Conservation (phyloP, 2,797 vertebrate genomes). For the Cephalopachus bancanus region DNA sequence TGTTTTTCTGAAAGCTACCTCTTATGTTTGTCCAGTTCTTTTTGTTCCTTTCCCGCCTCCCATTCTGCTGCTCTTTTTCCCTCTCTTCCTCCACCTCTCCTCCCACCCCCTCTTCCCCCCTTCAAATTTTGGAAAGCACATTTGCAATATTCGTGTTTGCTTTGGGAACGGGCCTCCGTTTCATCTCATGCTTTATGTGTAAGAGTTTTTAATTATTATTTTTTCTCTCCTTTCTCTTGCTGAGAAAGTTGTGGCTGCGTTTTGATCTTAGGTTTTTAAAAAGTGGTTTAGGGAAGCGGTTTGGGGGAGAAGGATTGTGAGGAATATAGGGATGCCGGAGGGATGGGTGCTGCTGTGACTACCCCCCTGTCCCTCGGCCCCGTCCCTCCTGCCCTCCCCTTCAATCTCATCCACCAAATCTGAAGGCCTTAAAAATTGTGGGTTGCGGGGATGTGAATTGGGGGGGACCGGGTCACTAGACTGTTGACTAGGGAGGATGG, state of each 20-base stretch:
- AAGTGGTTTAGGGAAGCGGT: constrained; percentile 75
- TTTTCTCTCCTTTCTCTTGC: constrained; percentile 82
- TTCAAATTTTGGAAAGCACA: constrained; percentile 89
- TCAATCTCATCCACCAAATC: constrained; percentile 71
- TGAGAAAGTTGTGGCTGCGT: constrained; percentile 88
- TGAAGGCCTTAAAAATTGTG: constrained; percentile 93
- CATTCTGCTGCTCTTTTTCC: neutral
- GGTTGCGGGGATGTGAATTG: constrained; percentile 62
- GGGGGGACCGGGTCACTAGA: constrained; percentile 55
- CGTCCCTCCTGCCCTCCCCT: constrained; percentile 47
- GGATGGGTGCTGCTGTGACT: constrained; percentile 86
- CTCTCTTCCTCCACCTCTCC: neutral
- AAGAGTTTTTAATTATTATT: constrained; percentile 82
- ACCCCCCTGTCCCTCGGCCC: constrained; percentile 74
- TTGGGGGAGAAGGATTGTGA: constrained; percentile 87
- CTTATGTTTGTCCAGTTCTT: constrained; percentile 90
- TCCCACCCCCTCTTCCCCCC: neutral
- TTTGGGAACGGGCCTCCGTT: constrained; percentile 90
- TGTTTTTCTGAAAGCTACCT: constrained; percentile 96
- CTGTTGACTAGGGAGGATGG: neutral
- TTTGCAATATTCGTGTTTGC: constrained; percentile 89
- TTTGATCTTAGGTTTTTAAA: constrained; percentile 85
- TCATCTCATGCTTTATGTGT: constrained; percentile 93
- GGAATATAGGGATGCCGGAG: constrained; percentile 82
- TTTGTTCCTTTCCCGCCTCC: constrained; percentile 72